Evolutionary conservation across 2,113 vertebrate genomes (phyloP), one percentile per base, ranked within the genome.

Genomic region (Pteruthius melanotis): DNA sequence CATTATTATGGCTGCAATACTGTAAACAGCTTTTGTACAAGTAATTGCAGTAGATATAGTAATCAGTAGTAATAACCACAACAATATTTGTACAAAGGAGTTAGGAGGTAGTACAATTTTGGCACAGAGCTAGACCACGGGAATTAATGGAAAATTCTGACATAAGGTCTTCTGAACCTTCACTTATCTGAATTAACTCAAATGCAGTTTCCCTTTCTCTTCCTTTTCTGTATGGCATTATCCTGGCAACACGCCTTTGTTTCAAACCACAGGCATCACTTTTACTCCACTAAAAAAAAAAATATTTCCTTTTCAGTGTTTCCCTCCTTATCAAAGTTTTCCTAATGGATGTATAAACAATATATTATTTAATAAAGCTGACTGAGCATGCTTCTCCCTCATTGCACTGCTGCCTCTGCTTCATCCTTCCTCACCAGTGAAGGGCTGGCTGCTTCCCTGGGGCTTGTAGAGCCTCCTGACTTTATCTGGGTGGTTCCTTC

Each of bases 141-240:
- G 65, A 92, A 82, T 65, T 78, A 70, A 69, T 56, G 87, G 87
- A 95, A 91, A 94, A 89, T 90, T 90, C 54, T 95, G 70, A 90
- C 70, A 52, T 60, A 82, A 89, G 53, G 33, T 93, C 66, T 87
- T 80, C 81, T 89, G 84, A 56, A 81, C 76, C 85, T 74, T 90
- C 72, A 83, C 90, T 95, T 94, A 94, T 86, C 86, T 90, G 88
- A 89, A 85, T 63, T 69, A 80, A 93, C 77, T 86, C 64, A 86
- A 92, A 71, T 3, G 16, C 44, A 75, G 72, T 92, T 94, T 96
- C 90, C 92, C 83, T 90, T 95, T 94, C 88, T 96, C 79, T 96
- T 96, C 92, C 91, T 94, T 81, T 96, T 83, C 72, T 92, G 75
- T 83, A 66, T 45, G 47, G 72, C 60, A 87, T 35, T 76, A 78